Evolutionary conservation across 2,888 invertebrate species (phyloP), one percentile per base, ranked within the genome.

Genomic region (Tenthredo distinguenda): DNA sequence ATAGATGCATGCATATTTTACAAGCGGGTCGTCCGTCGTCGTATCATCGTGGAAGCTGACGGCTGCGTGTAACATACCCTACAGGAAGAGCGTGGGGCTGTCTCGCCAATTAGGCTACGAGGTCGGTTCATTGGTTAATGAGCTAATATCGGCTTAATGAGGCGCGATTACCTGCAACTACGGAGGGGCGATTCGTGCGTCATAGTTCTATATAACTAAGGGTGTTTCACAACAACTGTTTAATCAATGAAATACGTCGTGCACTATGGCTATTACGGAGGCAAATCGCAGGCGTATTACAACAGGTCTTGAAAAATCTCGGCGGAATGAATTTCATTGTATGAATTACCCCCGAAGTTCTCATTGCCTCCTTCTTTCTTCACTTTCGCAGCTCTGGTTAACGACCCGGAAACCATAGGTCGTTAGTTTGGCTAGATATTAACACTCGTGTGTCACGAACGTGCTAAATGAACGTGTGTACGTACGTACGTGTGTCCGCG

Each of bases 91-190:
- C 87, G 89, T 87, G 88, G 89, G 89, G 89, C 88, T 90, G 90
- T 91, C 68, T 68, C 89, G 89, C 89, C 91, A 91, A 91, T 92
- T 91, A 92, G 88, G 89, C 91, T 88, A 89, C 87, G 89, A 90
- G 89, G 89, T 90, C 90, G 90, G 89, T 90, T 91, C 91, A 91
- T 92, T 92, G 91, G 91, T 91, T 91, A 92, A 92, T 91, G 91
- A 92, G 91, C 90, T 91, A 91, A 91, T 92, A 90, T 89, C 86
- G 87, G 89, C 88, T 89, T 91, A 91, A 92, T 91, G 92, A 92
- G 90, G 89, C 89, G 90, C 90, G 90, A 91, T 92, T 91, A 91
- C 90, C 90, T 89, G 89, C 88, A 87, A 89, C 88, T 86, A 71
- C 84, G 84, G 81, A 85, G 85, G 82, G 47, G 68, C 81, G 26